Base-by-base conservation (phyloP, 2,888 invertebrate genomes). In the Drosophila leonis region DNA sequence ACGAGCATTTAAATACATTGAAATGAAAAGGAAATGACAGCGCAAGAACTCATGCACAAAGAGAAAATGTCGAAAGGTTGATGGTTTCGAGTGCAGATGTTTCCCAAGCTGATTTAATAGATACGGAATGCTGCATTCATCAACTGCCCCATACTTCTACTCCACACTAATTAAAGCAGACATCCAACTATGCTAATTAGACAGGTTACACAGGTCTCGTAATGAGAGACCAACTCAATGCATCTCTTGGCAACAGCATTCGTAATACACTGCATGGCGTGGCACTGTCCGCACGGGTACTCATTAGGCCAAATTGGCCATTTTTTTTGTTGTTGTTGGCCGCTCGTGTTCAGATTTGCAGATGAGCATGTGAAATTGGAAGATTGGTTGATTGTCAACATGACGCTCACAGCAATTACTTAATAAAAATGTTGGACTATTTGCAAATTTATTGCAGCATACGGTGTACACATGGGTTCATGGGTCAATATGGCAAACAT, bases 1-100 rank as follows among this genome's bases (percentile, higher is more conserved):
- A 90, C 67, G 74, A 82, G 55, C 80, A 72, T 79, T 84, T 84
- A 71, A 88, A 78, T 73, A 82, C 80, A 82, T 74, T 87, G 24
- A 41, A 80, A 75, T 86, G 18, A 42, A 46, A 37, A 12, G 9
- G 31, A 18, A 54, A 60, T 33, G 42, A 44, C 18, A 18, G 7
- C 12, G 48, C n/a, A 10, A n/a, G 29, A n/a, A 27, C 27, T 29
- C n/a, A 20, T 2, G 10, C 9, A 64, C 62, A 62, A 55, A 55
- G 51, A 37, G 49, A 59, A 62, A 65, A 49, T 35, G 33, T 24
- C 52, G 18, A 13, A 13, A 6, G 9, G 15, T 6, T 35, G 35
- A n/a, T 12, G 31, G 18, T 8, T 33, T 13, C 20, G 18, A 8
- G 20, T 51, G 33, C 33, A 51, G 20, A 15, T 35, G 24, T 18